These are phyloP conservation scores for Eulemur rubriventer DNA, from an alignment of 2,797 vertebrate genomes.

Conservation along the genomic window DNA sequence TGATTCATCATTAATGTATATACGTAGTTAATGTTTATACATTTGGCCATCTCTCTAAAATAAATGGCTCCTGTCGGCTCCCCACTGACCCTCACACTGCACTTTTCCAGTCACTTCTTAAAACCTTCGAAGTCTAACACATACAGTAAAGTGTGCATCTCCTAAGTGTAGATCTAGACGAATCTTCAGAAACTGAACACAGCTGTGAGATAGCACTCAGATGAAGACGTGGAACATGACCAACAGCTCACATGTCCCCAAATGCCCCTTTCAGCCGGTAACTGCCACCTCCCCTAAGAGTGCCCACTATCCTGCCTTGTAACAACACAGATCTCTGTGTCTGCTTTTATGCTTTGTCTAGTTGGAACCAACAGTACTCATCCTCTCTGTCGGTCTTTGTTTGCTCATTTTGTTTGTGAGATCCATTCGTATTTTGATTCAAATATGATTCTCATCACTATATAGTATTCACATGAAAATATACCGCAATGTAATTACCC, in stretches of 20 bases:
- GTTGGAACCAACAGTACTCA: background rate
- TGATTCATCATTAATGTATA: background rate
- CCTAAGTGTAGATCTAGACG: background rate
- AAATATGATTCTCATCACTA: background rate
- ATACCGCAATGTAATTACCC: background rate
- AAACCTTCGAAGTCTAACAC: background rate
- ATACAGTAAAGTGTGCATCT: background rate
- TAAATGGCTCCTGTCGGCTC: background rate
- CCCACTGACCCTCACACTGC: background rate
- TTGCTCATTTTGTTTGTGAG: background rate
- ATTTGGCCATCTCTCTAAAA: background rate
- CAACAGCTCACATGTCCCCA: background rate
- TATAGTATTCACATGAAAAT: background rate
- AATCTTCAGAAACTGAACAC: background rate
- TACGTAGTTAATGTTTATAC: background rate
- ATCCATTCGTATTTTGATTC: background rate
- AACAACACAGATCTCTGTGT: background rate
- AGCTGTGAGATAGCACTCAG: background rate
- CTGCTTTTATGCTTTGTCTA: background rate
- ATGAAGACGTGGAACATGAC: background rate
- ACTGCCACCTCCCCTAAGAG: background rate
- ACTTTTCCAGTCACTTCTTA: background rate
- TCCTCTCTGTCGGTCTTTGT: background rate
- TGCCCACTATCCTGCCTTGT: background rate
- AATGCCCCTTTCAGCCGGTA: background rate